Base-by-base conservation (phyloP, 2,888 invertebrate species). In the Dysmachus trigonus region DNA sequence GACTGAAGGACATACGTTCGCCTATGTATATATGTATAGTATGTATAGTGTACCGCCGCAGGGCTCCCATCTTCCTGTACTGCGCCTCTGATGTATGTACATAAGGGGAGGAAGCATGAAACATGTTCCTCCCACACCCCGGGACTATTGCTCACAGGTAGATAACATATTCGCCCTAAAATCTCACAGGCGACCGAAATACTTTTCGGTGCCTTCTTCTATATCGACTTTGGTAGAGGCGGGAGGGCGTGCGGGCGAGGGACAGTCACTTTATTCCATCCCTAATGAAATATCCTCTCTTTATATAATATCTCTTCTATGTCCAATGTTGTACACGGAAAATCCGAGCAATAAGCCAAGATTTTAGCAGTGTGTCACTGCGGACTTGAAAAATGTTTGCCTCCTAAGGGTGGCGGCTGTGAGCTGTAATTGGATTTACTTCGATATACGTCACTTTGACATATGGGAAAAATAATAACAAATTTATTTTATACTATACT, bases 241-340 rank as follows among this genome's bases (percentile, higher is more conserved):
- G 47, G 72, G 30, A 74, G 18, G 35, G 18, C 30, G 15, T 13
- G 30, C 41, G n/a, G 79, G 31, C 47, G 51, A 79, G 51, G 31
- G 51, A 51, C 47, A 51, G 51, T 38, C 79, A 79, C 31, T 79
- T 51, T 47, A 79, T 79, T 79, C 35, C 82, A 82, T 82, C 82
- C 82, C 27, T 71, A 71, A 82, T 71, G 71, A 53, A 31, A 71
- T 18, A 38, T 81, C 30, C 53, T 31, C n/a, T 7, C n/a, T n/a
- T n/a, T n/a, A n/a, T n/a, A n/a, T n/a, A n/a, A n/a, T n/a, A n/a
- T n/a, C n/a, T n/a, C n/a, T 53, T 81, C 79, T 53, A 13, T 81
- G n/a, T 53, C n/a, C 31, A 15, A n/a, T 81, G 18, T 81, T 81
- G 18, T 81, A 41, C n/a, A 81, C 13, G 51, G 27, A 53, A 51